These are phyloP conservation scores for Biston stratarius DNA, from an alignment of 2,888 invertebrate genomes.

Conservation along the genomic window DNA sequence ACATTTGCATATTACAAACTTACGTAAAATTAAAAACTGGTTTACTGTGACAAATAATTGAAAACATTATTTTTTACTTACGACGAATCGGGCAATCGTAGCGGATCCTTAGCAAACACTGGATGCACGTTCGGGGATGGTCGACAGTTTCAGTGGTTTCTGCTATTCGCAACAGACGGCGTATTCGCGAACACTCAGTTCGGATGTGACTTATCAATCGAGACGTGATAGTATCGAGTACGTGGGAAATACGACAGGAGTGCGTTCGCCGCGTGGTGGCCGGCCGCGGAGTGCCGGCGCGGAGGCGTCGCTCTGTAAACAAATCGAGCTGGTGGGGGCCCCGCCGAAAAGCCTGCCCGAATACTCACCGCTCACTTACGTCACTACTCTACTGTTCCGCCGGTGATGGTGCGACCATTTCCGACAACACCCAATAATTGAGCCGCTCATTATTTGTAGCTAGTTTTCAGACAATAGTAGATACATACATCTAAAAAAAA, in stretches of 20 bases:
- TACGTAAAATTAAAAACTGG: constrained; percentile 53
- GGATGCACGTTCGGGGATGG: constrained; percentile 55
- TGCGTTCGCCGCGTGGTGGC: constrained; percentile 75
- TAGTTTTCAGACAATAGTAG: not conserved
- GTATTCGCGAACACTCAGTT: constrained; percentile 53
- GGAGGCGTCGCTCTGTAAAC: constrained; percentile 80
- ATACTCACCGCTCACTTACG: constrained; percentile 79
- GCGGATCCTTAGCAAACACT: constrained; percentile 64
- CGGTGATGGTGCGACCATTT: constrained; percentile 53
- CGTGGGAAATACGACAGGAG: constrained; percentile 51
- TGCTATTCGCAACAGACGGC: constrained; percentile 53
- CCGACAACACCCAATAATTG: constrained; percentile 36
- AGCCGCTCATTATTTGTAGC: constrained; percentile 7
- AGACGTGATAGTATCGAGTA: constrained; percentile 49
- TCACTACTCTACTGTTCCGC: constrained; percentile 63
- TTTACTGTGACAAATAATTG: constrained; percentile 51
- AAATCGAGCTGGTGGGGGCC: constrained; percentile 83
- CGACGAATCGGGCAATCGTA: constrained; percentile 63
- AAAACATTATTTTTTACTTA: constrained; percentile 65
- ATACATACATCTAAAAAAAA: not conserved
- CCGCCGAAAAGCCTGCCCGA: constrained; percentile 81
- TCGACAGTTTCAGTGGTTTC: constrained; percentile 49
- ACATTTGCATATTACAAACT: constrained; percentile 56
- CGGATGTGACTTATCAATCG: constrained; percentile 65
- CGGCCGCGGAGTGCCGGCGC: constrained; percentile 80